These are phyloP conservation scores for Chrysotoxum bicinctum DNA, from an alignment of 2,888 invertebrate genomes.

Conservation along the genomic window DNA sequence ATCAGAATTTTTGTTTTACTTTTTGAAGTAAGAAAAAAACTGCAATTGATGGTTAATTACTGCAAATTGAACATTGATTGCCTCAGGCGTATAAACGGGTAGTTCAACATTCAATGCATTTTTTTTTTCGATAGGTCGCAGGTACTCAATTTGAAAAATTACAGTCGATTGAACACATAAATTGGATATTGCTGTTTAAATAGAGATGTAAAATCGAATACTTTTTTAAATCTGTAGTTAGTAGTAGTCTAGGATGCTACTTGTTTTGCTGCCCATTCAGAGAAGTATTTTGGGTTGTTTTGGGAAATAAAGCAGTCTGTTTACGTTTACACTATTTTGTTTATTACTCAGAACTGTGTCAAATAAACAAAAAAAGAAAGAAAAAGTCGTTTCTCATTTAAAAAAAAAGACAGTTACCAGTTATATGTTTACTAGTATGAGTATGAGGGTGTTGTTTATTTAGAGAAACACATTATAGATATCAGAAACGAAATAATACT, in stretches of 20 bases:
- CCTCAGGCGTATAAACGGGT: not conserved
- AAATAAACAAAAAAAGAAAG: too few relatives aligned
- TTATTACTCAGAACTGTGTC: not conserved
- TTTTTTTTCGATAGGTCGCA: not conserved
- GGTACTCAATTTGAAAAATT: conserved; percentile 1
- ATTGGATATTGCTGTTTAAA: conserved; percentile 1
- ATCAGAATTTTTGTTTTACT: not conserved
- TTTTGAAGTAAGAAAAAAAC: not conserved
- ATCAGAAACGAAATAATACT: too few relatives aligned
- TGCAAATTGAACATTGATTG: conserved; percentile 6
- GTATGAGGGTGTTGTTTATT: too few relatives aligned
- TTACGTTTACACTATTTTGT: not conserved
- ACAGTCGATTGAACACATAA: not conserved
- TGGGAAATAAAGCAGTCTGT: not conserved
- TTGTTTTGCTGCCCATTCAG: not conserved
- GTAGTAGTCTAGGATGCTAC: too few relatives aligned
- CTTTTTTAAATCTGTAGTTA: not conserved
- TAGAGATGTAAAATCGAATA: not conserved
- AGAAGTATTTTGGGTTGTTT: not conserved
- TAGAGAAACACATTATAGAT: too few relatives aligned
- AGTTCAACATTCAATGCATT: not conserved
- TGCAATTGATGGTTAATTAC: conserved; percentile 10
- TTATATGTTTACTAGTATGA: too few relatives aligned
- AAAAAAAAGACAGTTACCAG: too few relatives aligned
- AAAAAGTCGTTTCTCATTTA: too few relatives aligned